Conservation (phyloP, 2,888 invertebrate genomes). For the Aphodius sticticus region DNA sequence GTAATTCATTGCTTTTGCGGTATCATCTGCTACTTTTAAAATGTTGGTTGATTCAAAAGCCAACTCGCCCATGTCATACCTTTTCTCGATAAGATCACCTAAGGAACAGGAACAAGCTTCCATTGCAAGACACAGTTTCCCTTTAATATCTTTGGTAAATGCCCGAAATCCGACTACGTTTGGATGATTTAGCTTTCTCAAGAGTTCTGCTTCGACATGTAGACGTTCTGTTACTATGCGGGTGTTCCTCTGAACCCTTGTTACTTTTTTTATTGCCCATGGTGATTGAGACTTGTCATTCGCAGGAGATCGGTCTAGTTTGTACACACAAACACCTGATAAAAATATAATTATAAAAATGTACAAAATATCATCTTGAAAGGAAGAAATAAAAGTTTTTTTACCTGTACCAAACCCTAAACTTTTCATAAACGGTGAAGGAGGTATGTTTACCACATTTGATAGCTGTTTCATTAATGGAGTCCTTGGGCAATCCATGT, state of each 20-base stretch:
- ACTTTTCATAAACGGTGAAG: constrained; percentile 75
- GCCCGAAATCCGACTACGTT: constrained; percentile 83
- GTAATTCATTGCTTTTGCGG: constrained; percentile 77
- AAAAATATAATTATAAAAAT: constrained; percentile 37
- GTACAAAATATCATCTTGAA: constrained; percentile 13
- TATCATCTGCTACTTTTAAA: constrained; percentile 71
- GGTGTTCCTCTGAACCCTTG: constrained; percentile 59
- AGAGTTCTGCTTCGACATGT: constrained; percentile 74
- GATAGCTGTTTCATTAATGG: constrained; percentile 25
- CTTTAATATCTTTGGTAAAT: constrained; percentile 63
- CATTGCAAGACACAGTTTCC: constrained; percentile 75
- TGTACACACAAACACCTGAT: constrained; percentile 79
- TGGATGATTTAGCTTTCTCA: constrained; percentile 76
- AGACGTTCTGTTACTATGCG: constrained; percentile 65
- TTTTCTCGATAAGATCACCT: constrained; percentile 77
- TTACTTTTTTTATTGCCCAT: constrained; percentile 85
- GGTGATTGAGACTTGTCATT: constrained; percentile 76
- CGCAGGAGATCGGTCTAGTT: constrained; percentile 75
- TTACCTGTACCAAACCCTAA: constrained; percentile 82
- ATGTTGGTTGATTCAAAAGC: constrained; percentile 72
- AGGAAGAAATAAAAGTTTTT: constrained; percentile 22
- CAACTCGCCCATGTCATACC: constrained; percentile 62
- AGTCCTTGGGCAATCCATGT: constrained; percentile 41
- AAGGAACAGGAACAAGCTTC: constrained; percentile 78
- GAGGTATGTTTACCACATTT: constrained; percentile 64